phyloP scores from a whole-genome alignment of 2,113 vertebrate genomes.

The Castor canadensis region DNA sequence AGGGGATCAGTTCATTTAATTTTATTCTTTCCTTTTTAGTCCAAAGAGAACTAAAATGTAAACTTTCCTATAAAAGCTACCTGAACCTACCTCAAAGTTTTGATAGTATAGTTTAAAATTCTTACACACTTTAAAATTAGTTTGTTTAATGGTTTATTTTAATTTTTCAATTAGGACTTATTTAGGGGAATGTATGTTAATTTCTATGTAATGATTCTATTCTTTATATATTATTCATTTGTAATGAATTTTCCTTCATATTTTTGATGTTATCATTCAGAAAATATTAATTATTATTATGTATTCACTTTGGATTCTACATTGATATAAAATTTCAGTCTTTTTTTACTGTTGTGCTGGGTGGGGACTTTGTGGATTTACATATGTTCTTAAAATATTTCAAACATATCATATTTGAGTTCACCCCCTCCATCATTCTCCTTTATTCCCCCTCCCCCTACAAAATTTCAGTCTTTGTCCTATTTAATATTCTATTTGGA shows the following conservation, averaged over 20 bases:
- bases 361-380: too few relatives aligned
- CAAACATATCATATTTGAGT: too few relatives aligned
- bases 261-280: not conserved
- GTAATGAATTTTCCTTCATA: not conserved
- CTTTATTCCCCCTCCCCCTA: too few relatives aligned
- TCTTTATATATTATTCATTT: not conserved
- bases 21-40: not conserved
- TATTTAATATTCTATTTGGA: not conserved
- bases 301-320: not conserved
- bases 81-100: not conserved
- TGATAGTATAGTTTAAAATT: conserved; percentile 13
- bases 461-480: not conserved
- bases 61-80: not conserved
- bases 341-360: too few relatives aligned
- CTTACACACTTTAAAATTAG: not conserved
- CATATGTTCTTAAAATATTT: too few relatives aligned
- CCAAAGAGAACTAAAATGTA: not conserved
- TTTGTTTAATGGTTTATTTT: not conserved
- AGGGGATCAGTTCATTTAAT: not conserved
- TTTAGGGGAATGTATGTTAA: not conserved
- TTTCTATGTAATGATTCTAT: not conserved
- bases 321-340: not conserved
- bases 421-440: too few relatives aligned
- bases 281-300: not conserved
- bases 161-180: not conserved